Evolutionary conservation across 2,113 vertebrate genomes (phyloP).

Genomic region (Candoia aspera): DNA sequence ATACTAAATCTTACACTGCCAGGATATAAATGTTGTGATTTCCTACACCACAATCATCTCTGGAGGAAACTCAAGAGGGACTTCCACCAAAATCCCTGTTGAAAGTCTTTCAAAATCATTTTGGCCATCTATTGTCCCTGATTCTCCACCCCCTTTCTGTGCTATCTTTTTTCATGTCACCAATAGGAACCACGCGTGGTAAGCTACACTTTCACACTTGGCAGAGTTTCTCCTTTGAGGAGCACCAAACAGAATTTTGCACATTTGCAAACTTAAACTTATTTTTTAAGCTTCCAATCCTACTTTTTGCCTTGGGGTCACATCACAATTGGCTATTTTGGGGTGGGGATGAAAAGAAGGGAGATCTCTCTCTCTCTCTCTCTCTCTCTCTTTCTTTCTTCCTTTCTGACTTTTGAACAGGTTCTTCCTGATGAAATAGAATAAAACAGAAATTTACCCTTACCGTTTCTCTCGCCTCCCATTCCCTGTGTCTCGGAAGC

Average conservation of each 20-base stretch:
- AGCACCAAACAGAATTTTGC: not conserved
- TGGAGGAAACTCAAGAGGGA: not conserved
- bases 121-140: not conserved
- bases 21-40: not conserved
- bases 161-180: not conserved
- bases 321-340: not conserved
- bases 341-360: not conserved
- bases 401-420: conserved; percentile 33
- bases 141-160: not conserved
- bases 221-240: not conserved
- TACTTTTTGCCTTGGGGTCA: fast-evolving
- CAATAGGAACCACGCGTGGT: not conserved
- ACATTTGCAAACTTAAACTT: not conserved
- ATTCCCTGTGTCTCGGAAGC: conserved; percentile 98
- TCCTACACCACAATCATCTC: not conserved
- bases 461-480: conserved; percentile 97
- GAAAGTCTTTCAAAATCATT: not conserved
- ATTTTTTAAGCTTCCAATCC: not conserved
- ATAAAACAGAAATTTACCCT: conserved; percentile 41
- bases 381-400: no score
- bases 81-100: not conserved
- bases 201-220: not conserved
- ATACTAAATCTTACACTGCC: not conserved
- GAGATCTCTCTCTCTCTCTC: not conserved
- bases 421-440: not conserved